Evolutionary conservation across 2,888 invertebrate species (phyloP), one percentile per base, ranked within the genome.

Genomic region (Cryptocephalus primarius): DNA sequence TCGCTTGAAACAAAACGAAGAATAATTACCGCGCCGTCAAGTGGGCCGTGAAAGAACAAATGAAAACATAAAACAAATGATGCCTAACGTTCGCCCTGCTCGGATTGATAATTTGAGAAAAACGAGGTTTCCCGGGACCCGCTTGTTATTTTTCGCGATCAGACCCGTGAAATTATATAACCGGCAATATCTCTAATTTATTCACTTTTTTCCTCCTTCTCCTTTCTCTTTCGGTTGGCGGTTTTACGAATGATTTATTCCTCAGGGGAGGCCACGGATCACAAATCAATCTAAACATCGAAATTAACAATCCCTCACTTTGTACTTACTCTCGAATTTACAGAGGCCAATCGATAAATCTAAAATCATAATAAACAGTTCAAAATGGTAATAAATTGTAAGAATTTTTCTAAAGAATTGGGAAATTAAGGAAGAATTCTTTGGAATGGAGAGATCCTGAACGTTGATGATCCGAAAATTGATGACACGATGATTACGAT

Each of bases 11-110:
- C 46, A 45, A 55, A 60, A 61, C 60, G 65, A 67, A 66, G 67
- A 67, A 67, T 67, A 66, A 67, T 67, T 67, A 64, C 63, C 59
- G 56, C 36, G 34, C 60, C 65, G 66, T 67, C 67, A 66, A 68
- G 64, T 64, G 65, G 63, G 56, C 65, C 61, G 65, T 65, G 63
- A 66, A 67, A 63, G 65, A 68, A 66, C 66, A 67, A 67, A 67
- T 67, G 68, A 67, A 68, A 68, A 66, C 64, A 65, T 66, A 65
- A 66, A 68, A 66, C 63, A 67, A 68, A 67, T 65, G 67, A 66
- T 65, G 66, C 63, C 57, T 58, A 57, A 56, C 60, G 55, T 61
- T 60, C 58, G 61, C 59, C 62, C 61, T 22, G 22, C 22, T 58
- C 55, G 60, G 59, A 60, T 62, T 62, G 62, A 62, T 63, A 61